A percentile compares a stretch with the other conserved stretches of the same genome.
These are phyloP conservation scores for Lucilia sericata DNA, from an alignment of 1,140 invertebrate species.

Conservation along the genomic window DNA sequence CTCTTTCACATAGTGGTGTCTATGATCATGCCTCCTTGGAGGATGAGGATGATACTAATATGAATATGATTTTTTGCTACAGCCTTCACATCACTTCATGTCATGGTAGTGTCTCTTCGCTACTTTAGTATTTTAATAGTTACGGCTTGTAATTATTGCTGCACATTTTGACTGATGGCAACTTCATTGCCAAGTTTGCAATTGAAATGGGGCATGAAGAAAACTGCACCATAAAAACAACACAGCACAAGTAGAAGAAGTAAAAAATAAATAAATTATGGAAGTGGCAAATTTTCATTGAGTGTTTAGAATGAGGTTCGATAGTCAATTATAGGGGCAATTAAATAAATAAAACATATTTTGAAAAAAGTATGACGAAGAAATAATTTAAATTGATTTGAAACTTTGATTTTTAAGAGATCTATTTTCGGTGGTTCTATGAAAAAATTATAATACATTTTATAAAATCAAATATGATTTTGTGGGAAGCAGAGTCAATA, in stretches of 20 bases:
- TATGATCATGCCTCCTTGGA: background rate
- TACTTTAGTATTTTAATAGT: background rate
- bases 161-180: background rate
- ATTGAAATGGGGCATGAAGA: background rate
- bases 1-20: background rate
- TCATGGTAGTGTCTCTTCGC: constrained; percentile 1
- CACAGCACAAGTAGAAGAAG: background rate
- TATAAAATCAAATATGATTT: too few species aligned
- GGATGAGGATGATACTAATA: background rate
- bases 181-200: constrained; percentile 37
- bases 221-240: background rate
- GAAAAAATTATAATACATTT: too few species aligned
- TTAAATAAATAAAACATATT: too few species aligned
- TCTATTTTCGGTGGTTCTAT: too few species aligned
- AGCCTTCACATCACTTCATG: background rate
- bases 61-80: background rate
- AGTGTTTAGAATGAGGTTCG: background rate
- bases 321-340: constrained; percentile 1
- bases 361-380: too few species aligned
- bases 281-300: background rate
- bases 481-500: too few species aligned
- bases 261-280: background rate
- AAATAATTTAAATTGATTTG: too few species aligned
- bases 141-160: constrained; percentile 19
- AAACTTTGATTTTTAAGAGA: too few species aligned